Evolutionary conservation across 2,888 invertebrate species (phyloP), one percentile per base, ranked within the genome.

Genomic region (Drosophila atripex): DNA sequence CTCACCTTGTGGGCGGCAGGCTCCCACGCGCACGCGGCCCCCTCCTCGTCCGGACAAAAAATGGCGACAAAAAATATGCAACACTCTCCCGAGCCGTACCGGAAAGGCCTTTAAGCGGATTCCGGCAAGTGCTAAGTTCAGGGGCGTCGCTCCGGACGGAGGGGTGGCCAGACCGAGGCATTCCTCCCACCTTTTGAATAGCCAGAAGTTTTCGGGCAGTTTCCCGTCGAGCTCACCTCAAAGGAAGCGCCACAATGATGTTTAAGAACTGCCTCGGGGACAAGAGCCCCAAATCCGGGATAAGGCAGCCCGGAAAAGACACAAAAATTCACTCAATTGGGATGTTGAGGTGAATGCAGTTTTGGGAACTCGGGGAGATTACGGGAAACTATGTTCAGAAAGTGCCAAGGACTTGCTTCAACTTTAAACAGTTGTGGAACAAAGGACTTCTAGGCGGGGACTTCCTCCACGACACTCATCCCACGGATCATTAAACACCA

Each of bases 21-120:
- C 65, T n/a, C n/a, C n/a, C n/a, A n/a, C n/a, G n/a, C 39, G 32
- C 25, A 65, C 46, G 38, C 46, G 52, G 52, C 65, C 47, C 30
- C 30, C 38, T 50, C 23, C 30, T 21, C 38, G 63, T 69, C 65
- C 58, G 41, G n/a, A n/a, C n/a, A n/a, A n/a, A n/a, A 66, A 75
- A 65, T 50, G 32, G 63, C 57, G 60, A 76, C 53, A 30, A 53
- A 41, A 53, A 75, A 54, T 66, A 79, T 38, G 57, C 69, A 66
- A 47, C 64, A 66, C 75, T 60, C 30, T 50, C n/a, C 23, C 16
- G n/a, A 52, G 18, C 56, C 39, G 41, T 51, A 51, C 47, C 88
- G 80, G 88, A 87, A 82, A 82, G 83, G 76, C 79, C 78, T 87
- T 87, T 80, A 87, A 80, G 82, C 82, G 82, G 80, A 80, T 87